Evolutionary conservation across 2,888 invertebrate species (phyloP).

Genomic region (Sarcophaga variegata): DNA sequence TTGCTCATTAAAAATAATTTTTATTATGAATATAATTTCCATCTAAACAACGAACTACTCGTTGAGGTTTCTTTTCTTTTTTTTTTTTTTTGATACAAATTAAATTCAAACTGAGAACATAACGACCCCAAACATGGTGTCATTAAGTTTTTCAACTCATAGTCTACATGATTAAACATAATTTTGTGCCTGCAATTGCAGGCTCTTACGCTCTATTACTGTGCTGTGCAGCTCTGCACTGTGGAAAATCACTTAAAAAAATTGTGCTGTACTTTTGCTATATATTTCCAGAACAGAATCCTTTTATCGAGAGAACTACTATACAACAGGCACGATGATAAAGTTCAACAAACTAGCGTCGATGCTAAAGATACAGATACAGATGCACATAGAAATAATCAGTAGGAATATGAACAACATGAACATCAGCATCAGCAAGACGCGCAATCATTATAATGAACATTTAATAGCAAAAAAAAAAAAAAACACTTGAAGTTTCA

Average conservation of each 20-base stretch:
- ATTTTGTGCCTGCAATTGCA: constrained; percentile 33
- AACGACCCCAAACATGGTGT: not conserved
- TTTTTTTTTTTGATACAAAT: too few species aligned
- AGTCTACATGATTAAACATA: constrained; percentile 25
- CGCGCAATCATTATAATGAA: constrained; percentile 32
- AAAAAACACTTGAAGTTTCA: constrained; percentile 45
- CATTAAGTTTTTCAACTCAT: not conserved
- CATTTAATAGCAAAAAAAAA: constrained; percentile 34
- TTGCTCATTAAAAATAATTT: too few species aligned
- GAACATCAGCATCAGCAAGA: constrained; percentile 18
- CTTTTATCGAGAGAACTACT: constrained; percentile 28
- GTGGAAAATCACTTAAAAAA: constrained; percentile 28
- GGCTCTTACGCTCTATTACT: not conserved
- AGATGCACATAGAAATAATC: not conserved
- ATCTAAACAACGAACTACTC: not conserved
- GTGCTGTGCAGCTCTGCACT: constrained; percentile 9
- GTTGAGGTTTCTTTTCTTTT: not conserved
- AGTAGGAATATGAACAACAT: constrained; percentile 1
- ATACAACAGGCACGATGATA: not conserved
- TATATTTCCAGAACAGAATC: constrained; percentile 37
- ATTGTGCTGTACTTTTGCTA: constrained; percentile 18
- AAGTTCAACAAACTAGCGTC: constrained; percentile 53
- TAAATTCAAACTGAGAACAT: not conserved
- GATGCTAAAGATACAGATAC: constrained; percentile 1
- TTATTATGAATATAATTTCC: not conserved